Conservation (phyloP, 2,797 vertebrate genomes). For the Alauda arvensis region DNA sequence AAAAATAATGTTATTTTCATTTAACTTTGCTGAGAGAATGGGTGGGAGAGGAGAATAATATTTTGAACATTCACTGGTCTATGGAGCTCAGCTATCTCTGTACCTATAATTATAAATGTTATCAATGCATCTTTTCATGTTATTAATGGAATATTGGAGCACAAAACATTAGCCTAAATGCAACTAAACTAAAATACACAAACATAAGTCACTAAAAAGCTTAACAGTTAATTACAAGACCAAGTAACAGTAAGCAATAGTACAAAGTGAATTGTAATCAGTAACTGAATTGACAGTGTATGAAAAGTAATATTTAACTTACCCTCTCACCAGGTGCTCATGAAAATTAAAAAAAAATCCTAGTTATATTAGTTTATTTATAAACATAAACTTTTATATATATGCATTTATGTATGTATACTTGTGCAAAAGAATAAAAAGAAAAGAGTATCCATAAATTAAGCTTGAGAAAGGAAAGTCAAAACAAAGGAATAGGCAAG, state of each 20-base stretch:
- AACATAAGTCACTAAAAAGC: not conserved
- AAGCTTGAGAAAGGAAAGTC: not conserved
- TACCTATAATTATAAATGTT: not conserved
- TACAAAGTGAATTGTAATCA: not conserved
- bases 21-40: not conserved
- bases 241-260: not conserved
- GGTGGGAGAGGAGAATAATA: not conserved
- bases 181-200: not conserved
- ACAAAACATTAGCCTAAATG: not conserved
- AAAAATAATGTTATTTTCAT: not conserved
- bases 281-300: not conserved
- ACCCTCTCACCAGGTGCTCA: not conserved
- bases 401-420: rapidly evolving
- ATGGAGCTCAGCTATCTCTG: not conserved
- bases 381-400: not conserved
- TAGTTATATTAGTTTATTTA: not conserved
- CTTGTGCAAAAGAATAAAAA: not conserved
- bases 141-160: not conserved
- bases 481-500: not conserved
- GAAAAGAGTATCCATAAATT: not conserved
- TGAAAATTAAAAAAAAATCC: not conserved
- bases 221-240: not conserved
- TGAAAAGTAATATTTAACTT: not conserved
- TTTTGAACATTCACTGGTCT: not conserved
- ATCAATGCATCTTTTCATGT: not conserved